Base-by-base conservation (phyloP, 2,797 vertebrate species). In the Myotis findleyi region DNA sequence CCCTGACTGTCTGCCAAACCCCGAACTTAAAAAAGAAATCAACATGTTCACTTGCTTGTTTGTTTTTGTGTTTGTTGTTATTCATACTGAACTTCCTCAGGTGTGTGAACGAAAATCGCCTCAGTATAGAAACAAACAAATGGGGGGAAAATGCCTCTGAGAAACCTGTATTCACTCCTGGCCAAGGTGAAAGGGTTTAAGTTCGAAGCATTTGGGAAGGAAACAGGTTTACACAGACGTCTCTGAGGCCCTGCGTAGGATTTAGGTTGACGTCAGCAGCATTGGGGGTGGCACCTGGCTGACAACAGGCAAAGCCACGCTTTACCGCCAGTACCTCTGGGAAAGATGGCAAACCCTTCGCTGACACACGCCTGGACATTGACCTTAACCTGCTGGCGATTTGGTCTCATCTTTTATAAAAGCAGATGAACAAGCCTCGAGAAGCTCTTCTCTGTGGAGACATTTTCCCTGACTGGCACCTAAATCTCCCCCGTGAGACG, bases 401-500 rank as follows among this genome's bases (percentile, higher is more conserved):
- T 38, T 36, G 21, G 13, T 49, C 68, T 21, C 4, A 14, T 79
- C 91, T 87, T 89, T 51, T 38, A 6, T 82, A 87, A 88, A 55
- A 86, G 41, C 5, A 81, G 41, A 93, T 8, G n/a, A 55, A 49
- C 3, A 5, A 41, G 20, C 73, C 90, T 38, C 47, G 44, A 82
- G 77, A 23, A 64, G 16, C 69, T 94, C 11, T 36, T 62, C 66
- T 71, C 9, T 18, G 27, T 49, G 23, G 18, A 79, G 14, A 36
- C 36, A 12, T 27, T 90, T 90, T 87, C 87, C 18, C 87, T 89
- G 83, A 30, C 57, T 57, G 41, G 33, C 33, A 93, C 95, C 95
- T 90, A 88, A 86, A 75, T 75, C 90, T 88, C 91, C 59, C 33
- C 86, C 87, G 55, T 62, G 94, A 95, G 85, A 75, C 27, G 36